These are phyloP conservation scores for Leucozona laternaria DNA, from an alignment of 2,888 invertebrate genomes.

Conservation along the genomic window DNA sequence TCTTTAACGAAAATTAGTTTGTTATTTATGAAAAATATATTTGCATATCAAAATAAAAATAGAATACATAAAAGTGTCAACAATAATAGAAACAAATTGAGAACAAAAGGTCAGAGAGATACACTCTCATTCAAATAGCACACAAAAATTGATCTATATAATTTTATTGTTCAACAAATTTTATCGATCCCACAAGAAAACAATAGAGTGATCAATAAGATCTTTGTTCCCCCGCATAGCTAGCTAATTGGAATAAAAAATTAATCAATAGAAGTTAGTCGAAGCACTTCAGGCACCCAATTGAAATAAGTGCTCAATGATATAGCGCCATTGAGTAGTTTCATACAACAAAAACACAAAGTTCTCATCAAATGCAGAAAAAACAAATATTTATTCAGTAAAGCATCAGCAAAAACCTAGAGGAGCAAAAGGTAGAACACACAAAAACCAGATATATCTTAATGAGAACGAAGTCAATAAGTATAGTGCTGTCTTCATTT, in stretches of 20 bases:
- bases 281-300: constrained; percentile 55
- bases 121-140: neutral
- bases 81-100: neutral
- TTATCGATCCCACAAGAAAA: neutral
- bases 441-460: constrained; percentile 64
- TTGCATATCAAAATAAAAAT: too few relatives aligned
- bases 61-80: neutral
- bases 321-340: constrained; percentile 69
- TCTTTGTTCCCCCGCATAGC: neutral
- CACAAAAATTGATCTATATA: constrained; percentile 13
- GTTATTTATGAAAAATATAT: too few relatives aligned
- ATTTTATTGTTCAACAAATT: neutral
- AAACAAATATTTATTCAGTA: constrained; percentile 25
- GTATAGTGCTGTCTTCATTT: constrained; percentile 65
- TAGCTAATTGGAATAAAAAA: constrained; percentile 12
- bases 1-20: too few relatives aligned
- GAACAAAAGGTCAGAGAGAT: neutral
- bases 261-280: constrained; percentile 20
- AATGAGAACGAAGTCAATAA: constrained; percentile 63
- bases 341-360: constrained; percentile 21
- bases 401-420: neutral
- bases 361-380: constrained; percentile 53
- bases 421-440: constrained; percentile 20
- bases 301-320: constrained; percentile 61
- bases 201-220: neutral